Conservation (phyloP, 1,140 invertebrate species). For the Drosophila mayri region DNA sequence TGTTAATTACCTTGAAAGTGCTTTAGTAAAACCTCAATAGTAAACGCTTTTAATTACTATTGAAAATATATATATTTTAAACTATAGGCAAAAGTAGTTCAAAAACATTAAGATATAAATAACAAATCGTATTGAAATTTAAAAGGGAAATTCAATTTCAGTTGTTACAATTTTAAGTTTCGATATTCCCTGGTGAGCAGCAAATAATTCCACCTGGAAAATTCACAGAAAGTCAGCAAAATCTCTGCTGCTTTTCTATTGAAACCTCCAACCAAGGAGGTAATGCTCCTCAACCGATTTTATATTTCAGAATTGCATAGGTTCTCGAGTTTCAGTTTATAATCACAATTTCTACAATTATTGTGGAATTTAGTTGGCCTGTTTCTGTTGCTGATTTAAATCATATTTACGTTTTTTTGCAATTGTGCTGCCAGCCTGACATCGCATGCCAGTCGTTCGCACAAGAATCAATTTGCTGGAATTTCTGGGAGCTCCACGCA, state of each 20-base stretch:
- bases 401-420: constrained; percentile 9
- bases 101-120: too few species aligned
- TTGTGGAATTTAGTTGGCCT: neutral
- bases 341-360: neutral
- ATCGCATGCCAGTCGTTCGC: constrained; percentile 1
- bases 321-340: neutral
- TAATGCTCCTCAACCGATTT: neutral
- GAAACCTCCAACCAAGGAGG: neutral
- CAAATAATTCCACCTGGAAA: neutral
- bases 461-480: constrained; percentile 26
- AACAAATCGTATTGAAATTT: too few species aligned
- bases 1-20: neutral
- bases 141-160: too few species aligned
- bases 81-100: neutral
- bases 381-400: neutral
- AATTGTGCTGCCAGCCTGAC: constrained; percentile 9
- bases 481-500: constrained; percentile 3
- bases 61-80: neutral
- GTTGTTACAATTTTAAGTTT: neutral
- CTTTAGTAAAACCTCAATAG: neutral
- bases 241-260: neutral
- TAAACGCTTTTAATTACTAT: neutral
- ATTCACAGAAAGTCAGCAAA: neutral
- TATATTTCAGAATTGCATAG: neutral
- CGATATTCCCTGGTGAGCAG: fast-evolving